Evolutionary conservation across 1,140 invertebrate genomes (phyloP), one percentile per base, ranked within the genome.

Genomic region (Pectinophora gossypiella): DNA sequence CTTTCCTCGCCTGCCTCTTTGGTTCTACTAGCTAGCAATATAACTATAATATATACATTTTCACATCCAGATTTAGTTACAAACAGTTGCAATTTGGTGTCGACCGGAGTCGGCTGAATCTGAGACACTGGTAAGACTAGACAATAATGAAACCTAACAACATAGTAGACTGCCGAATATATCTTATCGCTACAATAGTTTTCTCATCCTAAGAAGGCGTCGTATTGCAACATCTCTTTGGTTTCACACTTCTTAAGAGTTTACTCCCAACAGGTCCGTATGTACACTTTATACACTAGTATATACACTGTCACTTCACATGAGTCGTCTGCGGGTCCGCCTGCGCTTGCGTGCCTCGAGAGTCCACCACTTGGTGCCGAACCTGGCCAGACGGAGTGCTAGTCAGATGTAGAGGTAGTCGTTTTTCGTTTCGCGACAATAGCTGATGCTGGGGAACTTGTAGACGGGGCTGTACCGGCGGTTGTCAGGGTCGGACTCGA

Each of bases 391-490:
- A 20, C 59, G 45, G 27, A 67, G 45, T 36, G 58, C 61, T 68
- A 69, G 66, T 85, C 79, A 86, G 56, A 86, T 86, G 54, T 87
- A 87, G 0, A 86, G 65, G 49, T 85, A 86, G 63, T 86, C 83
- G 53, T 83, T 85, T 66, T 83, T 86, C 12, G 76, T 80, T 59
- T 86, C 74, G 47, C 68, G 75, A 57, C 85, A 86, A 54, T 80
- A 87, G 47, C 71, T 76, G 55, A 89, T 88, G 56, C 81, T 89
- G n/a, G 87, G 85, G 57, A 83, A 89, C 58, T 88, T 88, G 56
- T 89, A 89, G 9, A 89, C 87, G 19, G 87, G 87, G 61, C 76
- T 87, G 72, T 89, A 89, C 63, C 76, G 74, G 60, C 71, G 68
- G 36, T 73, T 76, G 48, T 82, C 77, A 38, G 56, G 58, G 42